Evolutionary conservation across 2,797 vertebrate genomes (phyloP), one percentile per base, ranked within the genome.

Genomic region (Microtus agrestis): DNA sequence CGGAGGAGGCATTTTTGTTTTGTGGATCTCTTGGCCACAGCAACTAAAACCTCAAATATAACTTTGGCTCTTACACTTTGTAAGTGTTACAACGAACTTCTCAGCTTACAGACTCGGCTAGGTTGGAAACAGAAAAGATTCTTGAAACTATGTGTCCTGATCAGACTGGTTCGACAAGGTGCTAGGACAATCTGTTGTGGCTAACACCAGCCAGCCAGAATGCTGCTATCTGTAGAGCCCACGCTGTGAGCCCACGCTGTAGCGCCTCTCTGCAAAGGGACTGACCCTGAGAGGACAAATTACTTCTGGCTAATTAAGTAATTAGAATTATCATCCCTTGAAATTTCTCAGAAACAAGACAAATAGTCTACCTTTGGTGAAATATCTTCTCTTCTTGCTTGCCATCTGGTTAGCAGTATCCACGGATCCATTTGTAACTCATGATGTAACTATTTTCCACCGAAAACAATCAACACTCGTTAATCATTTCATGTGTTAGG

Each of bases 81-180:
- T 37, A 84, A 89, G 40, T 27, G 25, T 94, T 89, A 91, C 63
- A 93, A 91, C 19, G 2, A 91, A 46, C 34, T 59, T 91, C 51
- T 77, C 40, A 5, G 73, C 34, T 37, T 82, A 69, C 46, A 94
- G 59, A 80, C 71, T 54, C 63, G 54, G 21, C 48, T 59, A 13
- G 65, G 79, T 25, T 46, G 29, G 76, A 40, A 91, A 88, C 69
- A 1, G 46, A 27, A 81, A 71, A 54, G 61, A 56, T 48, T 43
- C 54, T 56, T 43, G 40, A 78, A 71, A 79, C 34, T 13, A 0
- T 4, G 34, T 23, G 34, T 37, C 65, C 93, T 73, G 73, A 89
- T 65, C 56, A 12, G 40, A 94, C 95, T 93, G 95, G 95, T 95
- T 67, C 80, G 40, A 90, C 80, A 12, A 93, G 90, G 59, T 15